A percentile compares a stretch with the other conserved stretches of the same genome.
phyloP scores from a whole-genome alignment of 2,113 vertebrate genomes.

The Crotalus horridus region DNA sequence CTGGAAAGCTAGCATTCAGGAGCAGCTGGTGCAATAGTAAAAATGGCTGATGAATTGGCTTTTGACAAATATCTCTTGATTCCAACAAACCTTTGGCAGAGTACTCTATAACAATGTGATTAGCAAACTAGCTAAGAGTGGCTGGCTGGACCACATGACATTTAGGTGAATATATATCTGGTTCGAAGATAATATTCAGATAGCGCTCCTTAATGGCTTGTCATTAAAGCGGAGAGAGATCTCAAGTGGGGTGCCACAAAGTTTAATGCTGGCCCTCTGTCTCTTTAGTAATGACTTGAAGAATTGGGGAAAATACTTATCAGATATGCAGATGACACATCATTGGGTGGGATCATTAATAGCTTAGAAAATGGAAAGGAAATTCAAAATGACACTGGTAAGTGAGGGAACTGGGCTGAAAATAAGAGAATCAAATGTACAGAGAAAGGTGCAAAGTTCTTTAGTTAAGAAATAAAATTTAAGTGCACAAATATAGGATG shows the following conservation, averaged over 20 bases:
- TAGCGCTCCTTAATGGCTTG: neutral
- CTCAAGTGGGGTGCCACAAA: neutral
- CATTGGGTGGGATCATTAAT: neutral
- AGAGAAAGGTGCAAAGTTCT: neutral
- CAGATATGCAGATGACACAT: neutral
- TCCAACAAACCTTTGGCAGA: neutral
- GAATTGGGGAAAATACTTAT: neutral
- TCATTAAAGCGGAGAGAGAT: neutral
- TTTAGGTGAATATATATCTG: neutral
- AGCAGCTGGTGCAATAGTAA: neutral
- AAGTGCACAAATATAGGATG: neutral
- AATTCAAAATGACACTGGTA: neutral
- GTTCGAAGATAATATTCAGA: neutral
- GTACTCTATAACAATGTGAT: neutral
- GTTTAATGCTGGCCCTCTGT: neutral
- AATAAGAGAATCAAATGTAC: neutral
- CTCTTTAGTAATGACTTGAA: neutral
- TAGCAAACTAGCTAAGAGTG: neutral
- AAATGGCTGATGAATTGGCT: neutral
- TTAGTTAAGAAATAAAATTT: neutral
- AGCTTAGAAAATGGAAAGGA: neutral
- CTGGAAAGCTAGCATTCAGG: neutral
- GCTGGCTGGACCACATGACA: neutral
- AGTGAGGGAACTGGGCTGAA: neutral
- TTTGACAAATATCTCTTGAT: neutral